Conservation (phyloP, 2,113 vertebrate genomes). For the Hippocampus mohnikei region DNA sequence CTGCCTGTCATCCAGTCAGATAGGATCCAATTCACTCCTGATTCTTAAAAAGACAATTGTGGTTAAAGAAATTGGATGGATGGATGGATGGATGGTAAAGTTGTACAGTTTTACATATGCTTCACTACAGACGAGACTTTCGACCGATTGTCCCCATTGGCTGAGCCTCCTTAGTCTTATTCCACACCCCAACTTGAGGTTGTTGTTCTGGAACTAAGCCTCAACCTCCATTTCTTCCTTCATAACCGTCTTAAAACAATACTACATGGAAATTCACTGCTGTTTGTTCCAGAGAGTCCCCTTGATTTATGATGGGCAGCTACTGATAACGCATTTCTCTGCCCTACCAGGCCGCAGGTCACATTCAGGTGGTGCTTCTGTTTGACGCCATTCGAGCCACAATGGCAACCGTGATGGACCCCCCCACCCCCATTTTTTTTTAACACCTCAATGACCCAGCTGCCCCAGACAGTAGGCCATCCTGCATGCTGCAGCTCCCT, state of each 20-base stretch:
- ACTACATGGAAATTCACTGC: constrained; percentile 17
- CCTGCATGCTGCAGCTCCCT: constrained; percentile 9
- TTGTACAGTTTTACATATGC: too few species aligned
- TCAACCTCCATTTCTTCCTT: neutral
- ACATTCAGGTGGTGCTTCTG: constrained; percentile 54
- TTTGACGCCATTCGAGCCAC: constrained; percentile 53
- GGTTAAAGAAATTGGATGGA: too few species aligned
- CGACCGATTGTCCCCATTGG: neutral
- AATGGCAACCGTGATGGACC: constrained; percentile 28
- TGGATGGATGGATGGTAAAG: too few species aligned
- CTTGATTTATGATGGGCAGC: constrained; percentile 33
- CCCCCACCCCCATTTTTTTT: constrained; percentile 9
- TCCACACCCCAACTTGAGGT: neutral
- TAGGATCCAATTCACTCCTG: too few species aligned
- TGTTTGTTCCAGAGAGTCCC: constrained; percentile 6
- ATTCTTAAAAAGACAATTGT: too few species aligned
- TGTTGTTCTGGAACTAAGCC: neutral
- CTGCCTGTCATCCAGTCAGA: too few species aligned
- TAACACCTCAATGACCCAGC: constrained; percentile 36
- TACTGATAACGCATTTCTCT: constrained; percentile 32
- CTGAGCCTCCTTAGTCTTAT: neutral
- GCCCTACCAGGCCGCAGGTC: constrained; percentile 30
- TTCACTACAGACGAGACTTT: neutral
- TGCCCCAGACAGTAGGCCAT: constrained; percentile 44
- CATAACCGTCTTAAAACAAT: neutral